Base-by-base conservation (phyloP, 2,113 vertebrate species). In the Corydoras sp. region DNA sequence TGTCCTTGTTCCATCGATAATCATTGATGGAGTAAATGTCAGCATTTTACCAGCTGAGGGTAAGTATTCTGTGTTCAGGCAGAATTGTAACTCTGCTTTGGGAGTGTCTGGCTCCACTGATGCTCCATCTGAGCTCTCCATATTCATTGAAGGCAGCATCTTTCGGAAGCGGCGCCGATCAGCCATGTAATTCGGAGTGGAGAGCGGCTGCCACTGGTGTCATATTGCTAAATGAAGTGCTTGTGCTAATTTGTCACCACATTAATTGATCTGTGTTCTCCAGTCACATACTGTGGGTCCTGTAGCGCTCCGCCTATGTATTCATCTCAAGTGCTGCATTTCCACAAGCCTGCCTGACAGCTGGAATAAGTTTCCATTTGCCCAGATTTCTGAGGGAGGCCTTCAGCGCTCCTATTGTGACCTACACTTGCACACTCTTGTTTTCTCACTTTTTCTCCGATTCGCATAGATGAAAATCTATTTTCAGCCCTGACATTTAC, bases 151-250 rank as follows among this genome's bases (percentile, higher is more conserved):
- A 43, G 61, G 58, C 24, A 29, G 73, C 65, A 69, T 62, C 64
- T 77, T 74, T 74, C 61, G 70, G 80, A 81, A 76, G 68, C 67
- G 65, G 77, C 64, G 59, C 72, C 78, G 58, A 79, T 79, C 75
- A 79, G 69, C 72, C 75, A 59, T 80, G 69, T 73, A 80, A 79
- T 77, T 75, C 59, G 15, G 50, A 66, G 64, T 65, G 62, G 72
- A 78, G 69, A 73, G 72, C 30, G 70, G 54, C 65, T 69, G 72
- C 63, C 35, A 62, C 59, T 65, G 72, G 74, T 77, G 77, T 77
- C 77, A 76, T 74, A 76, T 73, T 78, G 75, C 79, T 79, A 81
- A 81, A 82, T 79, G 76, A 79, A 77, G 68, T 77, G 72, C 79
- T 80, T 74, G 71, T 62, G 60, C 71, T 76, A 74, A 79, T 79